These are phyloP conservation scores for Cuniculus paca DNA, from an alignment of 2,797 vertebrate genomes.

Conservation along the genomic window DNA sequence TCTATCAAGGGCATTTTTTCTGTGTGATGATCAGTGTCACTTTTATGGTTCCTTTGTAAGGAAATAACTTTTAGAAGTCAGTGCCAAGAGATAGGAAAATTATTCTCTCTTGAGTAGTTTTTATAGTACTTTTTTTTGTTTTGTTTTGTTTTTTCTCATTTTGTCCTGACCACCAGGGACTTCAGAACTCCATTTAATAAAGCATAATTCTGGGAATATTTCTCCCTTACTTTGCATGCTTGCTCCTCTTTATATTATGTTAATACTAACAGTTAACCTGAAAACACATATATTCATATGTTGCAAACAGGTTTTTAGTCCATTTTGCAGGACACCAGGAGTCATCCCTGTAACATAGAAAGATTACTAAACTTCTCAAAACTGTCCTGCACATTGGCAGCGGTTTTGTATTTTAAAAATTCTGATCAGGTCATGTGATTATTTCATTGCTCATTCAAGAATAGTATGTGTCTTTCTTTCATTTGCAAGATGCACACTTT, in stretches of 20 bases:
- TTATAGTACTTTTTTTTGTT: background rate
- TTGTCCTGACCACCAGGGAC: background rate
- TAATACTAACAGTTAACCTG: background rate
- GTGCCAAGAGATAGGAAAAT: background rate
- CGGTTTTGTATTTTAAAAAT: background rate
- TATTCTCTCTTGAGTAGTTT: background rate
- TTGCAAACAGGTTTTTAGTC: background rate
- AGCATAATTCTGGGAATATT: background rate
- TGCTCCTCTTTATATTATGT: background rate
- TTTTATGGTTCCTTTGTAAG: background rate
- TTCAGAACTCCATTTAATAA: background rate
- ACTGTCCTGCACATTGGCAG: background rate
- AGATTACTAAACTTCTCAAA: background rate
- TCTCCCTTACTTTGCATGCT: background rate
- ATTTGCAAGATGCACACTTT: background rate
- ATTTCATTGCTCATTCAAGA: background rate
- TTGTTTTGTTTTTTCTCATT: background rate
- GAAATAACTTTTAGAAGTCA: constrained; percentile 38
- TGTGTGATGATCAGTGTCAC: background rate
- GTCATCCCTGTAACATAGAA: background rate
- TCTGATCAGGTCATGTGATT: background rate
- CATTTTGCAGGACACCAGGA: background rate
- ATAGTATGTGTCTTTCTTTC: background rate
- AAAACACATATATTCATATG: background rate
- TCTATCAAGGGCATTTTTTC: background rate